Evolutionary conservation across 1,140 invertebrate genomes (phyloP).

Genomic region (Chlorops oryzae): DNA sequence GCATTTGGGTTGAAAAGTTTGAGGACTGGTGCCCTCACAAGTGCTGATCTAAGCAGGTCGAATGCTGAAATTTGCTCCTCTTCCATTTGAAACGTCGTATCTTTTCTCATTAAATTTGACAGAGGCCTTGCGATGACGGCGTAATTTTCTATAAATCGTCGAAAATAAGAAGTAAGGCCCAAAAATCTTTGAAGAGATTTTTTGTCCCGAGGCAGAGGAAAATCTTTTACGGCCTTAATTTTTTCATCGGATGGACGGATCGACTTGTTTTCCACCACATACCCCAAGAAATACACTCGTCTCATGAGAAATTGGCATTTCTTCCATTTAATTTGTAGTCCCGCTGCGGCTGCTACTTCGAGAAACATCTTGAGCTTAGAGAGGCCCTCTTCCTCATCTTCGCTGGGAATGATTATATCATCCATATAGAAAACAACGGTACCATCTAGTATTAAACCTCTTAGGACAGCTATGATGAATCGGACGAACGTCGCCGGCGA

Average conservation of each 20-base stretch:
- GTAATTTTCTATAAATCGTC: too few species aligned
- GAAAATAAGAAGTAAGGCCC: too few species aligned
- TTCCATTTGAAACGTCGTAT: not conserved
- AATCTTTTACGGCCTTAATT: too few species aligned
- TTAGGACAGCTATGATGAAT: not conserved
- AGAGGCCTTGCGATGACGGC: too few species aligned
- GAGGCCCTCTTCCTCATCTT: not conserved
- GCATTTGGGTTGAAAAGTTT: conserved; percentile 14
- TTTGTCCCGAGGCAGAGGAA: too few species aligned
- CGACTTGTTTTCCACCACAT: conserved; percentile 15
- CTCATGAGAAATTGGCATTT: conserved; percentile 11
- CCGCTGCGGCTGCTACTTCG: not conserved
- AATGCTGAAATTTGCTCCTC: not conserved
- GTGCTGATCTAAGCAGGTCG: too few species aligned
- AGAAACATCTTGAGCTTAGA: conserved; percentile 6
- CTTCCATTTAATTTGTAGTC: conserved; percentile 7
- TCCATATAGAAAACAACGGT: conserved; percentile 3
- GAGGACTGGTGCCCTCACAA: too few species aligned
- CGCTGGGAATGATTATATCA: conserved; percentile 6
- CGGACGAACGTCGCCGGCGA: conserved; percentile 3
- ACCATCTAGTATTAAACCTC: not conserved
- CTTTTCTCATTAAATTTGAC: too few species aligned
- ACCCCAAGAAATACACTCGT: conserved; percentile 10
- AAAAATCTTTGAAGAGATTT: too few species aligned
- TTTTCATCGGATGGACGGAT: conserved; percentile 25